These are phyloP conservation scores for Gopherus evgoodei DNA, from an alignment of 2,113 vertebrate genomes.

Conservation along the genomic window DNA sequence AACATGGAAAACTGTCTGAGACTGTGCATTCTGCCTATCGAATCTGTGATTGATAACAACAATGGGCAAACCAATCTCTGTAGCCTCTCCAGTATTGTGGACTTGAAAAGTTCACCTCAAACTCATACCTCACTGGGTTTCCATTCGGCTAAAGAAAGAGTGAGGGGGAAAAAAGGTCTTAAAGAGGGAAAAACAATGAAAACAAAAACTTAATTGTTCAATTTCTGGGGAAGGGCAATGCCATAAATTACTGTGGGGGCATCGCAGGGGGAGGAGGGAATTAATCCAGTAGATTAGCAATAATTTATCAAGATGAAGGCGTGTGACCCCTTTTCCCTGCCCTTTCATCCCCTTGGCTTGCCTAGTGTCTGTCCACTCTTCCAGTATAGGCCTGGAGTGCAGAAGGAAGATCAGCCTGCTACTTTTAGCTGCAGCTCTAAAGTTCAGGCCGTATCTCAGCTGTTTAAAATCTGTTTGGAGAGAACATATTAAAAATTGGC, in stretches of 20 bases:
- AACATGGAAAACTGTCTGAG: not conserved
- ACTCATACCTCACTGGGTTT: not conserved
- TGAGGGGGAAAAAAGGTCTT: not conserved
- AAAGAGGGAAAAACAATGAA: not conserved
- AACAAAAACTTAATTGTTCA: not conserved
- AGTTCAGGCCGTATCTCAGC: not conserved
- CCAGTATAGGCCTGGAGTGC: not conserved
- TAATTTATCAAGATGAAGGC: not conserved
- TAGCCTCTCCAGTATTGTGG: not conserved
- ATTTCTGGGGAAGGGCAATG: not conserved
- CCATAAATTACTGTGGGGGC: not conserved
- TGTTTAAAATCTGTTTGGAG: not conserved
- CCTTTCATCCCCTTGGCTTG: not conserved
- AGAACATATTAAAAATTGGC: not conserved
- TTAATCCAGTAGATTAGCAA: not conserved
- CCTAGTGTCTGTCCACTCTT: not conserved
- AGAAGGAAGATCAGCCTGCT: not conserved
- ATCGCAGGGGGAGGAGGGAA: not conserved
- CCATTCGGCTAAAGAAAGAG: not conserved
- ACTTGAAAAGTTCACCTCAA: conserved; percentile 17
- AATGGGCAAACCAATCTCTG: not conserved
- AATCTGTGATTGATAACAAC: not conserved
- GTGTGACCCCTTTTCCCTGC: not conserved
- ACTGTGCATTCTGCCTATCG: not conserved
- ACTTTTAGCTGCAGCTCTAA: not conserved